Conservation (phyloP, 2,888 invertebrate genomes). For the Drepanosiphum platanoidis region DNA sequence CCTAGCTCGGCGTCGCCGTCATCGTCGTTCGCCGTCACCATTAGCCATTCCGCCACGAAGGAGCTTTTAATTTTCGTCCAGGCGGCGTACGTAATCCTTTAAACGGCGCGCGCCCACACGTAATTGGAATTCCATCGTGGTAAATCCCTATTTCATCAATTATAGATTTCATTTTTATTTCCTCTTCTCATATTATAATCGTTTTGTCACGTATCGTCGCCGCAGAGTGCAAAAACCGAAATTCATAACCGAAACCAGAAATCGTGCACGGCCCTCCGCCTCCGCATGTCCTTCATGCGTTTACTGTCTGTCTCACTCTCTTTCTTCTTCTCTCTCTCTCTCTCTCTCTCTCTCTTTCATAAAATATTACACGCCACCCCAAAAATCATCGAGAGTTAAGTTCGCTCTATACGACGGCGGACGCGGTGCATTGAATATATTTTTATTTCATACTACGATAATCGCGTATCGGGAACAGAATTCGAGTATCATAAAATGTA, state of each 20-base stretch:
- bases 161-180: conserved; percentile 45
- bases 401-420: neutral
- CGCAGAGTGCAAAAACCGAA: neutral
- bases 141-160: conserved; percentile 54
- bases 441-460: conserved; percentile 7
- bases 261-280: neutral
- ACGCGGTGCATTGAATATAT: neutral
- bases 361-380: conserved; percentile 6
- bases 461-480: conserved; percentile 12
- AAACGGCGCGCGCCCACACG: conserved; percentile 5
- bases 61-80: conserved; percentile 47
- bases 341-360: neutral
- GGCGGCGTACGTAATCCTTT: conserved; percentile 47
- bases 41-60: conserved; percentile 17
- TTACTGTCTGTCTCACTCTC: neutral
- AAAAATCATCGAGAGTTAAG: neutral
- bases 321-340: neutral
- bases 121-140: conserved; percentile 57
- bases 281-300: too few relatives aligned
- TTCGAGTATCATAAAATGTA: conserved; percentile 25
- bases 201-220: neutral
- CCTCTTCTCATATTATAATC: conserved; percentile 1
- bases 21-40: neutral
- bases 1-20: neutral
- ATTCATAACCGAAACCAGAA: neutral